These are phyloP conservation scores for Julus scanicus DNA, from an alignment of 2,888 invertebrate genomes.

Conservation along the genomic window DNA sequence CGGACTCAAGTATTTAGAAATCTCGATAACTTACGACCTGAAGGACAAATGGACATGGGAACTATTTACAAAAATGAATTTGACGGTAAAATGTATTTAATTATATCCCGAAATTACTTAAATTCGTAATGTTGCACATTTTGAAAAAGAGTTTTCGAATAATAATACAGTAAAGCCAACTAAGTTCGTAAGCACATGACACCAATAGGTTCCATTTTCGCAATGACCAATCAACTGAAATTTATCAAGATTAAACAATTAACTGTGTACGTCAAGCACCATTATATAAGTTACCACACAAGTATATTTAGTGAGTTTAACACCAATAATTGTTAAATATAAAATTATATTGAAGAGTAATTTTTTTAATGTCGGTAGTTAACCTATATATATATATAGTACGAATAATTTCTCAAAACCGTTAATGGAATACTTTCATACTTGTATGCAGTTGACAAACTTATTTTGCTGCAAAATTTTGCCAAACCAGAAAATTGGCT, in stretches of 20 bases:
- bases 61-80: slow-evolving; percentile 52
- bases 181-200: neutral
- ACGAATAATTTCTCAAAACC: neutral
- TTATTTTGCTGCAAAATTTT: neutral
- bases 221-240: neutral
- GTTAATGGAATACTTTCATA: neutral
- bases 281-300: neutral
- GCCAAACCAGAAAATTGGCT: neutral
- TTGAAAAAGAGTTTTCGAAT: neutral
- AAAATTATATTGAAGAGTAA: too few relatives aligned
- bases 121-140: neutral
- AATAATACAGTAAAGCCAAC: neutral
- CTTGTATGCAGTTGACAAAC: neutral
- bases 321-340: too few relatives aligned
- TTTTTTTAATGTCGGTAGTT: neutral
- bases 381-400: neutral
- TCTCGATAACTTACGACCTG: slow-evolving; percentile 39
- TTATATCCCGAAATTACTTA: neutral
- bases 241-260: neutral
- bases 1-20: slow-evolving; percentile 17
- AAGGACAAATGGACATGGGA: slow-evolving; percentile 49
- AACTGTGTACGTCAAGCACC: too few relatives aligned
- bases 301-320: too few relatives aligned
- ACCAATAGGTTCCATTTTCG: neutral
- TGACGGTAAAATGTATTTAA: slow-evolving; percentile 44